These are phyloP conservation scores for Myotis findleyi DNA, from an alignment of 2,797 vertebrate genomes.

Conservation along the genomic window DNA sequence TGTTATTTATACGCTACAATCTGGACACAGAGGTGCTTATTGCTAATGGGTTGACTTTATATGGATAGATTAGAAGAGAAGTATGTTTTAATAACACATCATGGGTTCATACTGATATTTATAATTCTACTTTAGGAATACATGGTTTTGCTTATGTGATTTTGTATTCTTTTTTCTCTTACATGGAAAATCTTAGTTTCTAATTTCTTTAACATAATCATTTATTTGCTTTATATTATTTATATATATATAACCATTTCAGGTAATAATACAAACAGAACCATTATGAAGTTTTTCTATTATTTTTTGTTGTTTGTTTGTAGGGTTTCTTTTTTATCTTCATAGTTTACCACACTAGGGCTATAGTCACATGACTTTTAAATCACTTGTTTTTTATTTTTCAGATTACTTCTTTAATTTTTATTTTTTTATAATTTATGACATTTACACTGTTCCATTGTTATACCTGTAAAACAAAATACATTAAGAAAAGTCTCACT, in stretches of 20 bases:
- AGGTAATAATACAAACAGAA: not conserved
- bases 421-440: not conserved
- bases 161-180: not conserved
- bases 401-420: conserved; percentile 6
- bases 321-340: not conserved
- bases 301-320: not conserved
- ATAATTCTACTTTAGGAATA: not conserved
- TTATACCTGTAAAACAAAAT: not conserved
- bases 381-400: not conserved
- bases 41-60: not conserved
- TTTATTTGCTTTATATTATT: not conserved
- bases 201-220: not conserved
- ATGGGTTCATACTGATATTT: not conserved
- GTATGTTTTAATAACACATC: not conserved
- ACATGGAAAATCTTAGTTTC: not conserved
- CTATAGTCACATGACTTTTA: not conserved
- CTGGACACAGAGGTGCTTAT: not conserved
- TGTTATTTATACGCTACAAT: not conserved
- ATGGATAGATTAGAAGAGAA: not conserved
- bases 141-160: not conserved
- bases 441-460: not conserved
- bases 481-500: not conserved
- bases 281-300: not conserved
- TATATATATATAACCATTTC: not conserved
- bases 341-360: not conserved